Base-by-base conservation (phyloP, 1,140 invertebrate genomes). In the Berghia stephanieae region DNA sequence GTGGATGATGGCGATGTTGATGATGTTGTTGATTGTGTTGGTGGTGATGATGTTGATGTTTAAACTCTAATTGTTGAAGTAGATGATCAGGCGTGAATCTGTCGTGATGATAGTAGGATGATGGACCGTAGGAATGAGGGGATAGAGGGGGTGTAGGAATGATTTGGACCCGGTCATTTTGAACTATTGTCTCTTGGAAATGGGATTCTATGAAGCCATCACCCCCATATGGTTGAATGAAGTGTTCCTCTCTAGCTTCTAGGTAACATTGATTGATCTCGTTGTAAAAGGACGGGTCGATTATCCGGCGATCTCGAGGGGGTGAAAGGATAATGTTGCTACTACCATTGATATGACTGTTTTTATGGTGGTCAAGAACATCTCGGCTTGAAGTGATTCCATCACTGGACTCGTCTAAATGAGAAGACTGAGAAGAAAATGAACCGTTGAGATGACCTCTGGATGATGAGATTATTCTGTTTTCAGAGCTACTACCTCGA, bases 211-310 rank as follows among this genome's bases (percentile, higher is more conserved):
- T 49, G 24, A 27, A 71, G 16, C 69, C 52, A 31, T 10, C 24
- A 31, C 52, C 44, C 44, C n/a, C 27, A 63, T 78, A 71, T n/a
- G 78, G 76, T 78, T 81, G 46, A 73, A 80, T 70, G 75, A 81
- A 71, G 31, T 79, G 72, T 63, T 80, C 72, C 43, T 79, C 78
- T 18, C 80, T 77, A 43, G 72, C 55, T 63, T 73, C n/a, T 69
- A 79, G 78, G 52, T 76, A 73, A 24, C 69, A 67, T 42, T 77
- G 74, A 8, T 52, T 69, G 55, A 60, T 52, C 36, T 79, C 79
- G 68, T 70, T 34, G 18, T 73, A 77, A 67, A 34, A 72, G 40
- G 76, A 27, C 8, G 79, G 75, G 60, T 75, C 68, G 38, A 40
- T 3, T 10, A 27, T 5, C 8, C 52, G 71, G n/a, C 21, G 34